Evolutionary conservation across 2,797 vertebrate genomes (phyloP).

Genomic region (Gambelia wislizenii): DNA sequence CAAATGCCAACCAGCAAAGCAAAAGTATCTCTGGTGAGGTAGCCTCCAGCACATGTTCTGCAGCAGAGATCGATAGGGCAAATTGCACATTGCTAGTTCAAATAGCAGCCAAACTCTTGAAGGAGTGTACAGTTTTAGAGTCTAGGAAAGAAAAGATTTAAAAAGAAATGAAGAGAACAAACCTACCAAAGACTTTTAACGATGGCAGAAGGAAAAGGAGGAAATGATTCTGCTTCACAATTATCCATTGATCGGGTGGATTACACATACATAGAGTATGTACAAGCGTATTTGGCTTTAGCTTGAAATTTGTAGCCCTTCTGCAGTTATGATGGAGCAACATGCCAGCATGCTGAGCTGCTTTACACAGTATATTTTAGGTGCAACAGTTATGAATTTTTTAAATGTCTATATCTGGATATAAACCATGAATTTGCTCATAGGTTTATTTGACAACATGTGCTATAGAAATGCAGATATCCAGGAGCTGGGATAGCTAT

Average conservation of each 20-base stretch:
- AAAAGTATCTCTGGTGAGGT: not conserved
- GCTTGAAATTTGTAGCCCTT: not conserved
- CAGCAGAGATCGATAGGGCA: not conserved
- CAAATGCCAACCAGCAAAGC: not conserved
- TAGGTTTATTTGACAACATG: too few relatives aligned
- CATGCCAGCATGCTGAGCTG: not conserved
- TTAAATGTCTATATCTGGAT: too few relatives aligned
- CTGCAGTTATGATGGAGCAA: not conserved
- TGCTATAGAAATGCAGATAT: too few relatives aligned
- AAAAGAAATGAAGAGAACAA: not conserved
- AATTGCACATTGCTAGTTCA: slow-evolving; percentile 18
- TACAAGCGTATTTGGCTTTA: not conserved
- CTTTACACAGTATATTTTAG: not conserved
- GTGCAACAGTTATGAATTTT: too few relatives aligned
- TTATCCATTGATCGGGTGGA: not conserved
- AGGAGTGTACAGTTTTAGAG: not conserved
- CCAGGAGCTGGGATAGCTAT: too few relatives aligned
- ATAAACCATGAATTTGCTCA: too few relatives aligned
- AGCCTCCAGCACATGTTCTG: slow-evolving; percentile 22
- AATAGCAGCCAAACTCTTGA: slow-evolving; percentile 15
- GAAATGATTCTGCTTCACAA: not conserved
- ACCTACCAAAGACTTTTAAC: not conserved
- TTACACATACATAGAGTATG: not conserved
- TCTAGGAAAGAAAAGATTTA: slow-evolving; percentile 15
- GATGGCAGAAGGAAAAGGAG: not conserved